Conservation (phyloP, 1,140 invertebrate genomes). For the Drosophila nebulosa region DNA sequence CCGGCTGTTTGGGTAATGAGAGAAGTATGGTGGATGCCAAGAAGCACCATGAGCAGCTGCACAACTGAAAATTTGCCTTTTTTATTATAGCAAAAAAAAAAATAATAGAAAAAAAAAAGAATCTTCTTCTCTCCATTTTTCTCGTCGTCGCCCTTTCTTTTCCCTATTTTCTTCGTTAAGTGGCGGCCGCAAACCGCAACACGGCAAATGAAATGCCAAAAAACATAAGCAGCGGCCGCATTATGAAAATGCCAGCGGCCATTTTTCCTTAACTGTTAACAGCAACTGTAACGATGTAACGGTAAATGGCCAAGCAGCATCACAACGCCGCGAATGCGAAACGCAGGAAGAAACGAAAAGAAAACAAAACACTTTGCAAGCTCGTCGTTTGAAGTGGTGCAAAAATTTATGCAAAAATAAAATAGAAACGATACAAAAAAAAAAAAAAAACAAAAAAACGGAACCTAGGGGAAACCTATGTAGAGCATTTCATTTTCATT, state of each 20-base stretch:
- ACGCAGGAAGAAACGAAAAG: constrained; percentile 17
- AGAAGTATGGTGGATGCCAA: constrained; percentile 60
- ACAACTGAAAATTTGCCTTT: constrained; percentile 57
- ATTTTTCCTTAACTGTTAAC: constrained; percentile 44
- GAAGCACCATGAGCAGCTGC: constrained; percentile 50
- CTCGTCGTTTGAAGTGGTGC: constrained; percentile 37
- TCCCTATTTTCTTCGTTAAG: neutral
- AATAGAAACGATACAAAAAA: neutral
- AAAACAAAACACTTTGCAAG: constrained; percentile 42
- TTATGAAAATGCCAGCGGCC: constrained; percentile 65
- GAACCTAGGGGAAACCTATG: too few relatives aligned
- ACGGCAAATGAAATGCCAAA: constrained; percentile 11
- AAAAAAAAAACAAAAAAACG: too few relatives aligned
- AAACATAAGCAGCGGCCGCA: constrained; percentile 40
- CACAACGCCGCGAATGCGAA: neutral
- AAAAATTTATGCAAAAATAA: constrained; percentile 10
- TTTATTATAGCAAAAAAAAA: constrained; percentile 40
- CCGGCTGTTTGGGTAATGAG: constrained; percentile 54
- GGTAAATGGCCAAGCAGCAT: constrained; percentile 17
- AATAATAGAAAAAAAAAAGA: neutral
- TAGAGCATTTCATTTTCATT: too few relatives aligned
- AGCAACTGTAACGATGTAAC: constrained; percentile 32
- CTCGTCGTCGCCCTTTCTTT: neutral
- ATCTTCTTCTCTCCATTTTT: constrained; percentile 9
- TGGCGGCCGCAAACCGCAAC: constrained; percentile 47